A percentile compares a stretch with the other conserved stretches of the same genome.
Evolutionary conservation across 2,888 invertebrate genomes (phyloP).

Genomic region (Embidobia sp.): DNA sequence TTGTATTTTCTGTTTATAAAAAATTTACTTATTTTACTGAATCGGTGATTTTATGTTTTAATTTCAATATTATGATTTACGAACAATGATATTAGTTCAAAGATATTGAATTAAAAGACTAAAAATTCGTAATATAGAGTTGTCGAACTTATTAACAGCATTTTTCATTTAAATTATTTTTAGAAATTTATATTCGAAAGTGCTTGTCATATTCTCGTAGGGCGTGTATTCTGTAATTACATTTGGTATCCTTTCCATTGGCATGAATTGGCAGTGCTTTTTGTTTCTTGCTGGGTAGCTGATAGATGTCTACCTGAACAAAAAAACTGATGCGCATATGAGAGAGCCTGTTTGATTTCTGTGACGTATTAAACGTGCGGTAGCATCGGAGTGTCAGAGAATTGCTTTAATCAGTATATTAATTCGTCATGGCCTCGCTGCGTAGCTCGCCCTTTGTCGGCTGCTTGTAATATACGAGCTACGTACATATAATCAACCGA

Average conservation of each 20-base stretch:
- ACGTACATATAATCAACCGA: constrained; percentile 80
- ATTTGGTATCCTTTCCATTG: constrained; percentile 28
- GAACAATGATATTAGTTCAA: too few relatives aligned
- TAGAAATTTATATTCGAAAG: background rate
- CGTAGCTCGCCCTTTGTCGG: constrained; percentile 80
- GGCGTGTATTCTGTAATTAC: too few relatives aligned
- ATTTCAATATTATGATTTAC: too few relatives aligned
- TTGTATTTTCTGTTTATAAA: too few relatives aligned
- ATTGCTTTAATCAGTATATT: constrained; percentile 81
- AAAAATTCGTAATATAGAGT: too few relatives aligned
- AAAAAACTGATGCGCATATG: constrained; percentile 72
- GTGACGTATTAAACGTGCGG: constrained; percentile 80
- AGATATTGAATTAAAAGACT: too few relatives aligned
- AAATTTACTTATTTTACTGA: too few relatives aligned
- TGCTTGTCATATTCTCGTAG: too few relatives aligned
- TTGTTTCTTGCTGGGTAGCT: constrained; percentile 59
- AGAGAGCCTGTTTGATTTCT: constrained; percentile 76
- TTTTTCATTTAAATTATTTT: too few relatives aligned
- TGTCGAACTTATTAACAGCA: too few relatives aligned
- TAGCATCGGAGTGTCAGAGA: constrained; percentile 79
- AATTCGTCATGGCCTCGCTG: constrained; percentile 80
- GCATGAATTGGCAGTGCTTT: constrained; percentile 35
- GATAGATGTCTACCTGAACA: constrained; percentile 69
- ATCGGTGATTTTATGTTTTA: too few relatives aligned
- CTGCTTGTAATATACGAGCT: constrained; percentile 77